A percentile compares a stretch with the other conserved stretches of the same genome.
Evolutionary conservation across 2,888 invertebrate species (phyloP).

Genomic region (Lingula anatina): DNA sequence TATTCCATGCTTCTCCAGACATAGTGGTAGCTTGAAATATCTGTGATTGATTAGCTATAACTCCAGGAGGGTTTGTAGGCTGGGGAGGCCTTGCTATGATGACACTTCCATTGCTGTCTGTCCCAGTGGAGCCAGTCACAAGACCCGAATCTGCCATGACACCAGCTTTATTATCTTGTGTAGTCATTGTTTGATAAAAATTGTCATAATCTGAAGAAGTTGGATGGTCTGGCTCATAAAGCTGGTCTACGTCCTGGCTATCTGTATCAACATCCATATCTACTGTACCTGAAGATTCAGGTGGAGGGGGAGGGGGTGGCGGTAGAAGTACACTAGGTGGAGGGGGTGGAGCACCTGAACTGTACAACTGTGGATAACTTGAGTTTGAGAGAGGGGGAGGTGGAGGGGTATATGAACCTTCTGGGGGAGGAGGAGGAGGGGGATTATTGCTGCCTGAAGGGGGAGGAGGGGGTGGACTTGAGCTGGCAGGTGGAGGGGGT

Average conservation of each 20-base stretch:
- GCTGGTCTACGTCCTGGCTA: neutral
- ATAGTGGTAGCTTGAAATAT: no score
- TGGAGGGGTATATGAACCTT: neutral
- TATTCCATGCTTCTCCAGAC: no score
- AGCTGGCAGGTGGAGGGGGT: conserved; percentile 18
- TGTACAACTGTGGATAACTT: no score
- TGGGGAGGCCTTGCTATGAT: no score
- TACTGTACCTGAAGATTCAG: neutral
- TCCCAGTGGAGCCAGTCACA: no score
- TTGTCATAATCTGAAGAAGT: neutral
- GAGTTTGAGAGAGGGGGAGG: neutral
- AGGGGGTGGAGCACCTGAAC: no score
- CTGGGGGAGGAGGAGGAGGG: neutral
- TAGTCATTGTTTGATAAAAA: no score
- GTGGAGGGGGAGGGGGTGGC: neutral
- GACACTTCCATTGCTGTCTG: no score
- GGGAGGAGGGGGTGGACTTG: conserved; percentile 15
- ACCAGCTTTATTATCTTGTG: conserved; percentile 3
- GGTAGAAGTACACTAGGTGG: neutral
- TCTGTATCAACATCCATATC: conserved; percentile 11
- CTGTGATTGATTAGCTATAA: no score
- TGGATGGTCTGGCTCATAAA: neutral
- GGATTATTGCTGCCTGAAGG: conserved; percentile 14
- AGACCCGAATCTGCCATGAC: conserved; percentile 10
- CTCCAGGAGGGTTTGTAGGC: no score